Conservation (phyloP, 2,888 invertebrate genomes). For the Pristionchus exspectatus region DNA sequence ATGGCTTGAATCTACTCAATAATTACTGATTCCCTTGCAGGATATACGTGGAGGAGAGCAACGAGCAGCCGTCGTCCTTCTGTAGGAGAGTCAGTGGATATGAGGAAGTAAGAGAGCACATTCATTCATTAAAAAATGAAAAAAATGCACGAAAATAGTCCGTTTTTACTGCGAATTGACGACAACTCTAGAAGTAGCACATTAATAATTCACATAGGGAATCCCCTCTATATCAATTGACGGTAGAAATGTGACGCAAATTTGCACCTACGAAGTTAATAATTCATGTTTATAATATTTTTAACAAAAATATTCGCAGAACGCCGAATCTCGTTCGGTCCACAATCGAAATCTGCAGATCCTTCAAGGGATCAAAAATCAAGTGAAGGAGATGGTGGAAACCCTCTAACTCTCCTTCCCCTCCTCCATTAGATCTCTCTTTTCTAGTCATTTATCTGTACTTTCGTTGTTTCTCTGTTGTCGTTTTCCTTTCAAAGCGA, state of each 20-base stretch:
- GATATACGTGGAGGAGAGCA: neutral
- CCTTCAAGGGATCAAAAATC: slow-evolving; percentile 34
- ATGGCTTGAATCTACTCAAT: neutral
- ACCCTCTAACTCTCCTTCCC: neutral
- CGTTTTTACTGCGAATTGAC: no score
- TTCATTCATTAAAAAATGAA: no score
- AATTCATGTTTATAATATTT: no score
- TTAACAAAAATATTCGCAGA: neutral
- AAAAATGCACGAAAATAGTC: no score
- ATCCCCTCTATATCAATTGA: no score
- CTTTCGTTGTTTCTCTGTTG: slow-evolving; percentile 38
- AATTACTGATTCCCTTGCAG: neutral
- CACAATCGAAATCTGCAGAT: slow-evolving; percentile 27
- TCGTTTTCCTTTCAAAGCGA: slow-evolving; percentile 38
- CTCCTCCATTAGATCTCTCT: slow-evolving; percentile 7
- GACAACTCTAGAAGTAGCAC: no score
- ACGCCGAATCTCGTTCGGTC: slow-evolving; percentile 21
- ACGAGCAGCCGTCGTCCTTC: slow-evolving; percentile 26
- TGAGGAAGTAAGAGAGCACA: slow-evolving; percentile 27
- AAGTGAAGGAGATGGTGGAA: slow-evolving; percentile 40
- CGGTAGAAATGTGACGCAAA: no score
- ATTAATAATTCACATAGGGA: no score
- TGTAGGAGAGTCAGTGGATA: slow-evolving; percentile 6
- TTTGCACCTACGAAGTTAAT: no score
- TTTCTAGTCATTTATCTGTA: slow-evolving; percentile 40